These are phyloP conservation scores for Micrasema longulum DNA, from an alignment of 1,140 invertebrate genomes.

Conservation along the genomic window DNA sequence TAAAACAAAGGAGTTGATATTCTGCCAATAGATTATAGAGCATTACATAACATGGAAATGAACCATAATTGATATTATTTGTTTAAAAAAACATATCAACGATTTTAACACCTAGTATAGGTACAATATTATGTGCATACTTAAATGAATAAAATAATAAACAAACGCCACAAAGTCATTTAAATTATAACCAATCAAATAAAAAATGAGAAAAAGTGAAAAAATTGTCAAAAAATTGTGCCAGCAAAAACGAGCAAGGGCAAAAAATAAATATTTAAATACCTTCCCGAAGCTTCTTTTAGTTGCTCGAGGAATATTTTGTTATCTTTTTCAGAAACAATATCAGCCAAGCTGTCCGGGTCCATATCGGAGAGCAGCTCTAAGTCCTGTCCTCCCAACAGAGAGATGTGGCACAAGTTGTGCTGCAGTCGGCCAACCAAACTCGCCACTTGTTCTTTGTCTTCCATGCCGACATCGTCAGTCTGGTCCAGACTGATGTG, in stretches of 20 bases:
- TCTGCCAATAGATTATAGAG: too few relatives aligned
- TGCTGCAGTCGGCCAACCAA: slow-evolving; percentile 80
- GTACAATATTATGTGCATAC: too few relatives aligned
- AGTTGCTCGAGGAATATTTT: slow-evolving; percentile 84
- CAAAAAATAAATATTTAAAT: slow-evolving; percentile 50
- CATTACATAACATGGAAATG: too few relatives aligned
- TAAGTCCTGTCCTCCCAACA: slow-evolving; percentile 83
- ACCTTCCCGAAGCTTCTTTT: slow-evolving; percentile 85
- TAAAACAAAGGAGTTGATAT: too few relatives aligned
- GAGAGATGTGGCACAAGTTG: slow-evolving; percentile 82
- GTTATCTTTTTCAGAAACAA: slow-evolving; percentile 79
- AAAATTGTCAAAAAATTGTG: too few relatives aligned
- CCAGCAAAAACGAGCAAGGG: not conserved
- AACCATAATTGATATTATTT: too few relatives aligned
- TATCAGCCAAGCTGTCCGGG: slow-evolving; percentile 83
- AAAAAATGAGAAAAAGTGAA: too few relatives aligned
- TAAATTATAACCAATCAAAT: too few relatives aligned
- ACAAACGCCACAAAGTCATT: too few relatives aligned
- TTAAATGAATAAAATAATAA: too few relatives aligned
- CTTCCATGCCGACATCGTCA: slow-evolving; percentile 71
- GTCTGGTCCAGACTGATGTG: slow-evolving; percentile 76
- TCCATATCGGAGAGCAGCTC: slow-evolving; percentile 88
- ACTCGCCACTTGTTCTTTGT: slow-evolving; percentile 71
- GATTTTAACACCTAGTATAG: too few relatives aligned
- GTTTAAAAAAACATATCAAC: too few relatives aligned